Base-by-base conservation (phyloP, 2,113 vertebrate species). In the Aplodontia rufa region DNA sequence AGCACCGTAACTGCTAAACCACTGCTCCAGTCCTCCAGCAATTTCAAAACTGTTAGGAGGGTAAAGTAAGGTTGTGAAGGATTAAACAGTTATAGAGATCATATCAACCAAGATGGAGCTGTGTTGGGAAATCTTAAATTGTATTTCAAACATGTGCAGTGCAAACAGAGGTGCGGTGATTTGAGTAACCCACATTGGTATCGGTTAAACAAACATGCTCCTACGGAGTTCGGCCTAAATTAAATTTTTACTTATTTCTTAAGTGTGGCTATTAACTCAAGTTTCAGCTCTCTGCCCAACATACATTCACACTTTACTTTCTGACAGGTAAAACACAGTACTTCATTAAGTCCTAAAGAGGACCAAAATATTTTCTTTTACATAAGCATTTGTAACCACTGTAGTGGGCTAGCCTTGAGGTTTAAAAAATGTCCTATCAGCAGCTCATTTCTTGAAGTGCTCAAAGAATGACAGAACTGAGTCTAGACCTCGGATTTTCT, bases 191-290 rank as follows among this genome's bases (percentile, higher is more conserved):
- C 88, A 58, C 74, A 42, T 40, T 69, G 84, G 19, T 80, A 68
- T 37, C 60, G 49, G 45, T 80, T 75, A 87, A 92, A 55, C 76
- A 84, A 84, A 94, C 28, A 74, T 86, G 66, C n/a, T 89, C 24
- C 55, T 79, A 71, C 64, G 17, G 55, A 62, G 13, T 37, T 82
- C 86, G 42, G 64, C 19, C 30, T 95, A 85, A 95, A 60, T 45
- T 86, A 58, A 58, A 47, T 53, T 32, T 64, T 86, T 69, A 49
- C 24, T 47, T 68, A 80, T 81, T 84, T 89, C 24, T 88, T 94
- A 16, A 49, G 66, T 69, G 42, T 58, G 69, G 68, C 45, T 3
- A 80, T 32, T 76, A 84, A 92, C 45, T 76, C 66, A 89, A 71
- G 83, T 47, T 92, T 71, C 49, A 76, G n/a, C 30, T 14, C 13